phyloP scores from a whole-genome alignment of 2,113 vertebrate species.

The Cyanocitta stelleri region DNA sequence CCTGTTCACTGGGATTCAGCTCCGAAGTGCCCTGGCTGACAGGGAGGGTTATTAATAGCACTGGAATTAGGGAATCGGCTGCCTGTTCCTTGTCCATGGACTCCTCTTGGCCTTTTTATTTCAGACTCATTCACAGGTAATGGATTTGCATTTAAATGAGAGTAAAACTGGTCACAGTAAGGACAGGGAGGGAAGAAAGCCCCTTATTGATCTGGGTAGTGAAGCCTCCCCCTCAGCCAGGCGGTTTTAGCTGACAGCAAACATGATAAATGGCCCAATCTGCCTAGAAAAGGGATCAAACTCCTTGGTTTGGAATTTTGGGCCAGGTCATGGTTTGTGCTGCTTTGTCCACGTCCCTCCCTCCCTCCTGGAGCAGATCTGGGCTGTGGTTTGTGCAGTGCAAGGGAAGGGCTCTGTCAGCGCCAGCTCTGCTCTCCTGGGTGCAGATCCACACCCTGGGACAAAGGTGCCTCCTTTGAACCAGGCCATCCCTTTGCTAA shows the following conservation, averaged over 20 bases:
- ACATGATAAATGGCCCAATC: not conserved
- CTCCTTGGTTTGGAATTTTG: not conserved
- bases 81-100: not conserved
- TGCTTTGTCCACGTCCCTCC: not conserved
- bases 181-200: not conserved
- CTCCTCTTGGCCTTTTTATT: not conserved
- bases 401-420: not conserved
- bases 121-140: not conserved
- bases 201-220: not conserved
- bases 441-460: not conserved
- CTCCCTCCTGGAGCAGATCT: not conserved
- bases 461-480: not conserved
- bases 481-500: rapidly evolving
- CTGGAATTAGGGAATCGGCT: not conserved
- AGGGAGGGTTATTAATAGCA: not conserved
- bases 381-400: not conserved
- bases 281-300: not conserved
- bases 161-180: not conserved
- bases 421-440: not conserved
- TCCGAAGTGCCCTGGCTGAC: not conserved
- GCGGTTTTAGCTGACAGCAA: not conserved
- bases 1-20: not conserved
- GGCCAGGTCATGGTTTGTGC: not conserved
- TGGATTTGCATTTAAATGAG: conserved; percentile 22
- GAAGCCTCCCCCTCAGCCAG: not conserved